These are phyloP conservation scores for Sitta europaea DNA, from an alignment of 2,113 vertebrate genomes.

Conservation along the genomic window DNA sequence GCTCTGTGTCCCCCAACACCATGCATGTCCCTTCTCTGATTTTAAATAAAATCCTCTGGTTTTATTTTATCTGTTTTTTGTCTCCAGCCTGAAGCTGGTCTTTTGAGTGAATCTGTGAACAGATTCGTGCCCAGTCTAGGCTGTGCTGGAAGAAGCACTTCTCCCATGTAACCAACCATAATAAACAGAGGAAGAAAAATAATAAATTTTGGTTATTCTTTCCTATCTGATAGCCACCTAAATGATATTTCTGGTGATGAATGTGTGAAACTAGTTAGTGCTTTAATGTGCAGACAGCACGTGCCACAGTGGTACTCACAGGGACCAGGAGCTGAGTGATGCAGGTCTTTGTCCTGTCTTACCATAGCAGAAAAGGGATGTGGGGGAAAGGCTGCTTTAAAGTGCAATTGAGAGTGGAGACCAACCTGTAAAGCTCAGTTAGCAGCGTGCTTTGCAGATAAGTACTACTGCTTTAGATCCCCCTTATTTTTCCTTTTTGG, in stretches of 20 bases:
- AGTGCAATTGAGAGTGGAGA: not conserved
- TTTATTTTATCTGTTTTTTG: not conserved
- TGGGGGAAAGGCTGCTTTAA: not conserved
- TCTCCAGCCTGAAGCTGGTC: not conserved
- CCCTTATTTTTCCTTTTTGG: not conserved
- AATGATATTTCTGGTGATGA: constrained; percentile 3
- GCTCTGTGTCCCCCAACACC: rapidly evolving
- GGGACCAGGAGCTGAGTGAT: not conserved
- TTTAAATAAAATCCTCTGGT: not conserved
- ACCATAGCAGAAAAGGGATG: not conserved
- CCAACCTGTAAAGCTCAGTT: not conserved
- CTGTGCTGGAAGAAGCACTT: not conserved
- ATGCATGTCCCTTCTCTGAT: not conserved
- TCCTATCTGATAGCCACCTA: not conserved
- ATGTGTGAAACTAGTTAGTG: not conserved
- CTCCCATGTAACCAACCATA: rapidly evolving
- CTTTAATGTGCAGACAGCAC: not conserved
- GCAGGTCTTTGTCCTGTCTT: not conserved
- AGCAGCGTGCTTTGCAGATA: not conserved
- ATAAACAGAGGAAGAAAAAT: not conserved
- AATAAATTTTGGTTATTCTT: not conserved
- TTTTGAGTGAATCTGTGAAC: not conserved
- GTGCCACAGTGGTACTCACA: not conserved
- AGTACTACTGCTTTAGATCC: not conserved
- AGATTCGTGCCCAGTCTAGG: not conserved